Percentiles rank a stretch among this genome's conserved stretches.
These are phyloP conservation scores for Prolemur simus DNA, from an alignment of 2,113 vertebrate species.

Conservation along the genomic window DNA sequence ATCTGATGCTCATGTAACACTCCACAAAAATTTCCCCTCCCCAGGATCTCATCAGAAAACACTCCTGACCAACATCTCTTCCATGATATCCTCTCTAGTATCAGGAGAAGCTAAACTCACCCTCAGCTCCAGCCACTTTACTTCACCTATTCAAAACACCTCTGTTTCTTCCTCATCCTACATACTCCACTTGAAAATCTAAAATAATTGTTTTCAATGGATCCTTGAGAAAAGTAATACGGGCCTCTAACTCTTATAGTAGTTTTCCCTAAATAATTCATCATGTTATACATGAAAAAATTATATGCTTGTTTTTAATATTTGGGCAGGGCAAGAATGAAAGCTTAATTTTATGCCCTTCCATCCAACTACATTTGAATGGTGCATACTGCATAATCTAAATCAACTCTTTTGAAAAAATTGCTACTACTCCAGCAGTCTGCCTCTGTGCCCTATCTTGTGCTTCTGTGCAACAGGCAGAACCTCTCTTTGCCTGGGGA, in stretches of 20 bases:
- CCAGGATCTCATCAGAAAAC: not conserved
- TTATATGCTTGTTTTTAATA: not conserved
- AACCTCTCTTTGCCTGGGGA: not conserved
- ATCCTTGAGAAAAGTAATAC: not conserved
- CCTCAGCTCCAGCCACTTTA: not conserved
- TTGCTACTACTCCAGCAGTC: not conserved
- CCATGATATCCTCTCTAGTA: not conserved
- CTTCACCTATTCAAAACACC: not conserved
- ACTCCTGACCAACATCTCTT: not conserved
- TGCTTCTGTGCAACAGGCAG: not conserved
- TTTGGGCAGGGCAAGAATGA: fast-evolving
- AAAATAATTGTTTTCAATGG: not conserved
- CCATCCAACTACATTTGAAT: not conserved
- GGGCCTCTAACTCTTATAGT: not conserved
- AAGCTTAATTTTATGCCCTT: not conserved
- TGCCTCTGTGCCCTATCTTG: not conserved
- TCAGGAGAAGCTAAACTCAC: not conserved
- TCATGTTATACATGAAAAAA: not conserved
- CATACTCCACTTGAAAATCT: not conserved
- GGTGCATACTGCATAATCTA: not conserved
- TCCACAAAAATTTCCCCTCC: not conserved
- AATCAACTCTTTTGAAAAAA: not conserved
- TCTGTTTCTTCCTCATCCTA: not conserved
- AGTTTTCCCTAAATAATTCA: not conserved
- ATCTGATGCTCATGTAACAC: not conserved